phyloP scores from a whole-genome alignment of 2,888 invertebrate genomes.

The Trissonchulus latispiculum region DNA sequence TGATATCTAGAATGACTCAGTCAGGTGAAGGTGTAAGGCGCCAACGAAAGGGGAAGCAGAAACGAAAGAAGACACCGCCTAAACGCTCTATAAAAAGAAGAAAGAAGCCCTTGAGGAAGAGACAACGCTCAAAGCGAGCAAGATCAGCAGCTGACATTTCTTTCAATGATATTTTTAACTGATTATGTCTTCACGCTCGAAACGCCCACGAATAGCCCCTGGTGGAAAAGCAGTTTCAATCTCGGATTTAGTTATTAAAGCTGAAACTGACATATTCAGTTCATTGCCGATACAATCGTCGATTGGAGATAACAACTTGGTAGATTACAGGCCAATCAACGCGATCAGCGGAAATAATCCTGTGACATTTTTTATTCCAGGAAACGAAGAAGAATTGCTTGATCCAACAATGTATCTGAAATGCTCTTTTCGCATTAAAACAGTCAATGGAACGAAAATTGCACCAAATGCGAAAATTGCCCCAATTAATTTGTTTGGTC shows the following conservation, averaged over 20 bases:
- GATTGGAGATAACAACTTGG: neutral
- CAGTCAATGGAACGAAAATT: neutral
- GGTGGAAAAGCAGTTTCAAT: neutral
- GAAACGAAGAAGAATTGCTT: constrained; percentile 3
- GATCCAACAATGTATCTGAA: constrained; percentile 5
- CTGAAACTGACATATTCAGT: neutral
- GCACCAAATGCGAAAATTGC: neutral
- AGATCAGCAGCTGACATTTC: no score
- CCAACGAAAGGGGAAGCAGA: neutral
- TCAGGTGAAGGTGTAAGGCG: neutral
- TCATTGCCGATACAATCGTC: neutral
- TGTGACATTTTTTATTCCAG: neutral
- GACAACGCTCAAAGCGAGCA: neutral
- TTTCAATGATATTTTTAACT: neutral
- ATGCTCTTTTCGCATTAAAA: neutral
- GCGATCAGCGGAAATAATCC: neutral
- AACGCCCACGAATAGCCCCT: neutral
- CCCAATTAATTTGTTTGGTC: constrained; percentile 2
- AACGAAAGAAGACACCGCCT: neutral
- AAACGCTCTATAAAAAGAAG: neutral
- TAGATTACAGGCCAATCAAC: constrained; percentile 2
- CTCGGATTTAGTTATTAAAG: neutral
- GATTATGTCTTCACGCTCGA: neutral
- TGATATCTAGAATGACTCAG: no score
- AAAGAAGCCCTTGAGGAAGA: neutral